Percentiles rank a stretch among this genome's conserved stretches.
phyloP scores from a whole-genome alignment of 1,140 invertebrate species.

The Microvelia longipes region DNA sequence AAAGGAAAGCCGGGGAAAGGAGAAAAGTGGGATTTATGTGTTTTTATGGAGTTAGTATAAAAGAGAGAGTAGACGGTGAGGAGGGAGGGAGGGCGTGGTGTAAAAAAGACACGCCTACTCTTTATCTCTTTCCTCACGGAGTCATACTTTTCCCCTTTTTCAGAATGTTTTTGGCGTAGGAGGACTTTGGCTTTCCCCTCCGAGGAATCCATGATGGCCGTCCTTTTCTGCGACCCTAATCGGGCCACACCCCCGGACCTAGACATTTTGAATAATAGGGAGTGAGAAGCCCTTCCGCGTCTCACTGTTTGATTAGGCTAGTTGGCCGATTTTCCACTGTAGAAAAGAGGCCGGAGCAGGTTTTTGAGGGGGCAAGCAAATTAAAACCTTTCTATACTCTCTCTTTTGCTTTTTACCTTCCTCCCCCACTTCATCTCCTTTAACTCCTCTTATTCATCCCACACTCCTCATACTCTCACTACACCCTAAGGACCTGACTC shows the following conservation, averaged over 20 bases:
- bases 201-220: neutral
- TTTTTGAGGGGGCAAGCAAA: neutral
- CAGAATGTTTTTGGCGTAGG: neutral
- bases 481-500: neutral
- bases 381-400: neutral
- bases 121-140: neutral
- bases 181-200: neutral
- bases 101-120: neutral
- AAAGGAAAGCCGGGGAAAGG: neutral
- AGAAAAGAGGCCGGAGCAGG: too few relatives aligned
- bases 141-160: neutral
- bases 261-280: neutral
- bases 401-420: too few relatives aligned
- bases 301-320: neutral
- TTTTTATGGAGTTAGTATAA: neutral
- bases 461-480: neutral
- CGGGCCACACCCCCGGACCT: neutral
- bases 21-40: neutral
- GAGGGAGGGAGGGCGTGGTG: neutral
- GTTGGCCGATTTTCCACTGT: neutral
- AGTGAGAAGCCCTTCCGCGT: neutral
- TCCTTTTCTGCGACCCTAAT: neutral
- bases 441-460: neutral
- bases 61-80: neutral
- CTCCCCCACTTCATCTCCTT: too few relatives aligned